These are phyloP conservation scores for Alligator sinensis DNA, from an alignment of 2,113 vertebrate species.

Conservation along the genomic window DNA sequence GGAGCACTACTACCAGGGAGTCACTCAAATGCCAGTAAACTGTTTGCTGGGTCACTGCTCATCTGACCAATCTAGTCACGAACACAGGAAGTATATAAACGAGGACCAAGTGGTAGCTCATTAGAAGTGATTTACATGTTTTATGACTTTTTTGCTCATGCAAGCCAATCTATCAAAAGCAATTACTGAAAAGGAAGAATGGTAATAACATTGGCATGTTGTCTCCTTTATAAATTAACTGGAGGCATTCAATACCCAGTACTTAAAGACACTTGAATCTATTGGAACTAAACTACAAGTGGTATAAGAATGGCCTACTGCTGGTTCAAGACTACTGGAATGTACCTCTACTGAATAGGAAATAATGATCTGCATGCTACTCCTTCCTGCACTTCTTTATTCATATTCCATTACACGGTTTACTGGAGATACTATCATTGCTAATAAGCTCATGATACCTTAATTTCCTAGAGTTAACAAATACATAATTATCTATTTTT, in stretches of 20 bases:
- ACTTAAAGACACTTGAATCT: slow-evolving; percentile 4
- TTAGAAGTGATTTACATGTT: slow-evolving; percentile 53
- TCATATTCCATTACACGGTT: neutral
- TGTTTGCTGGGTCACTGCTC: slow-evolving; percentile 38
- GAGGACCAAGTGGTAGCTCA: slow-evolving; percentile 25
- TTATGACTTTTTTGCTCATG: neutral
- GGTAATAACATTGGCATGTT: neutral
- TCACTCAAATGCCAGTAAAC: slow-evolving; percentile 21
- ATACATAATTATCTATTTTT: slow-evolving; percentile 5
- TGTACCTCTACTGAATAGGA: neutral
- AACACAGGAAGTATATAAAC: slow-evolving; percentile 21
- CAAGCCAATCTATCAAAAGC: slow-evolving; percentile 4
- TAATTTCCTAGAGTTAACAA: slow-evolving; percentile 8
- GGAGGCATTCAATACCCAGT: neutral
- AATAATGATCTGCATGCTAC: neutral
- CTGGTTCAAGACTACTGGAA: neutral
- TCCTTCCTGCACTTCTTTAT: neutral
- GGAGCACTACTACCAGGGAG: slow-evolving; percentile 24
- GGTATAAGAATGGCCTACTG: neutral
- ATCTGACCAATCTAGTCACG: neutral
- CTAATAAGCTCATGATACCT: slow-evolving; percentile 16
- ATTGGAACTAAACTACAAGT: neutral
- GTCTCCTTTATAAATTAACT: slow-evolving; percentile 7
- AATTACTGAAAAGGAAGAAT: slow-evolving; percentile 50
- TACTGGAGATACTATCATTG: neutral